Percentiles rank a stretch among this genome's conserved stretches.
These are phyloP conservation scores for Apocheima hispidaria DNA, from an alignment of 2,888 invertebrate genomes.

Conservation along the genomic window DNA sequence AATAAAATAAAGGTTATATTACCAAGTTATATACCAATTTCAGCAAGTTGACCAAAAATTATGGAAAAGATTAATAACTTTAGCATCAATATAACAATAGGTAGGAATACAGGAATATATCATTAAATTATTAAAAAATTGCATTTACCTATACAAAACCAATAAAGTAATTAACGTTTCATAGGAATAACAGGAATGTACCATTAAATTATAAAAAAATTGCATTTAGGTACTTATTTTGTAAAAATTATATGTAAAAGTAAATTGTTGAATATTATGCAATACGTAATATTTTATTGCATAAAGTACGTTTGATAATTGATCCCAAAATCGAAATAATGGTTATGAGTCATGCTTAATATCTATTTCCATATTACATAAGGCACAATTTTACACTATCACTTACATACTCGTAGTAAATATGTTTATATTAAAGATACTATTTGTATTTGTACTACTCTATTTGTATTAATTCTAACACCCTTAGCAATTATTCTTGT, in stretches of 20 bases:
- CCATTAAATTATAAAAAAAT: not conserved
- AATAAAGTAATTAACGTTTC: no score
- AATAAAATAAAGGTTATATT: no score
- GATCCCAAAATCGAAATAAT: not conserved
- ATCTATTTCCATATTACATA: not conserved
- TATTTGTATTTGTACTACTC: not conserved
- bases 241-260: no score
- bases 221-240: not conserved
- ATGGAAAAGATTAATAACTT: no score
- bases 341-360: not conserved
- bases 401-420: not conserved
- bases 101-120: not conserved
- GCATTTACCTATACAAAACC: no score
- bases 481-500: constrained; percentile 54
- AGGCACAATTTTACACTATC: not conserved
- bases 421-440: not conserved
- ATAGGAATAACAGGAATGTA: not conserved
- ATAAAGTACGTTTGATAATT: not conserved
- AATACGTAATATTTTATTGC: no score
- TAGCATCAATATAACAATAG: no score
- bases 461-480: not conserved
- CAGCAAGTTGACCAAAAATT: no score
- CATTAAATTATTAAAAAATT: not conserved
- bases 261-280: no score
- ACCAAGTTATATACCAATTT: no score